Evolutionary conservation across 1,140 invertebrate genomes (phyloP), one percentile per base, ranked within the genome.

Genomic region (Drosophila burlai): DNA sequence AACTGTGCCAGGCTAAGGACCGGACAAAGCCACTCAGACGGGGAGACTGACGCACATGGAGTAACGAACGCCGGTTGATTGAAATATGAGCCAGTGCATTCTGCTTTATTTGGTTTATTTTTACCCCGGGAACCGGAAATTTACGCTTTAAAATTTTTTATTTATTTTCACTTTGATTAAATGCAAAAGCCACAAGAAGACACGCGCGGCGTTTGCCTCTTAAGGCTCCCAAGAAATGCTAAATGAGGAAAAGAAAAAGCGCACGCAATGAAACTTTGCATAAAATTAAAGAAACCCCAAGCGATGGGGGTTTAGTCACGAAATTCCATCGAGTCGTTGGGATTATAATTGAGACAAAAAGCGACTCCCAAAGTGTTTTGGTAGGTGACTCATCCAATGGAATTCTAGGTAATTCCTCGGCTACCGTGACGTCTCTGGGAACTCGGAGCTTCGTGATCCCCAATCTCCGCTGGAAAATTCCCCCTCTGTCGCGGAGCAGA

Each of bases 151-250:
- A 69, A 79, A 76, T 29, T 64, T 63, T 84, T 68, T 71, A 71
- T 84, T 75, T 84, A 89, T 90, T 84, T 89, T 89, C 85, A 90
- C 84, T 89, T 89, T 87, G 85, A 87, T 89, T 89, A 89, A 87
- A 87, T 89, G 81, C 84, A 81, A 65, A 89, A 57, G 68, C 73
- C 77, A 54, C 54, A 75, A 75, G 43, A 77, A 89, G 84, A 89
- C 84, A 87, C 84, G 84, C 74, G 85, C 84, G 77, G 57, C 46
- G 74, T 75, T 63, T 61, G 55, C 84, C 81, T 72, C 76, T 89
- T 65, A 83, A 76, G 83, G 21, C 76, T 73, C 29, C 31, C 40
- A 29, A 46, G 38, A 57, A 68, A 52, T 50, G 26, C 26, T 54
- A 24, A 50, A 74, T 55, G 68, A 49, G 26, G 16, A 47, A 45